Evolutionary conservation across 2,797 vertebrate species (phyloP), one percentile per base, ranked within the genome.

Genomic region (Cirrhinus mrigala): DNA sequence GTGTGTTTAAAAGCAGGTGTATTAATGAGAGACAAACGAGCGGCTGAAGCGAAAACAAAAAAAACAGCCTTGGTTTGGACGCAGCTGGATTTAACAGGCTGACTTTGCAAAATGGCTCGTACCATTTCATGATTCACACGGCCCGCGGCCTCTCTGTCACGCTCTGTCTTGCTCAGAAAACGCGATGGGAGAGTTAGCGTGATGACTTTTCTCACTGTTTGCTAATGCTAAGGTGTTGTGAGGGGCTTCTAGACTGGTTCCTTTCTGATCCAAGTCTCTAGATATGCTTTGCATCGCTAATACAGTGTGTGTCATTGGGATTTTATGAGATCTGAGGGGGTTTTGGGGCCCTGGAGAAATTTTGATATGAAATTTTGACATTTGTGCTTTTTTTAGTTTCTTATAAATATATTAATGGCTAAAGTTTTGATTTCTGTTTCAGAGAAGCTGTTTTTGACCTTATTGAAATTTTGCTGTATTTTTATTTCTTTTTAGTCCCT

Each of bases 1-100:
- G 88, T 88, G 56, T 88, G 86, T 81, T 84, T 88, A 85, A 89
- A 83, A 71, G 46, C 66, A 68, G 66, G 64, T 84, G 77, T 58
- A 54, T 50, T 74, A 64, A 24, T 64, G 77, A 44, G 54, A 60
- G 46, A n/a, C 20, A 20, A 56, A 68, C 10, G 9, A 20, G 48
- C 4, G 71, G 9, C 18, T 80, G 27, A 52, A 50, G 62, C 0
- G 1, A 50, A 15, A 20, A 2, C 6, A 50, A 33, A 33, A 33
- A 33, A 33, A 33, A 33, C n/a, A 22, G 44, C 24, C n/a, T 81
- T 70, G 18, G 27, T 68, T 24, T 80, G 62, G 46, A 52, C 22
- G 0, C 69, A 48, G 69, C 40, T 29, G 16, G 46, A 33, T 54
- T 75, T 12, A 29, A 33, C 29, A 24, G 33, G 5, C 79, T 81